phyloP scores from a whole-genome alignment of 2,797 vertebrate species.

The Callimico goeldii region DNA sequence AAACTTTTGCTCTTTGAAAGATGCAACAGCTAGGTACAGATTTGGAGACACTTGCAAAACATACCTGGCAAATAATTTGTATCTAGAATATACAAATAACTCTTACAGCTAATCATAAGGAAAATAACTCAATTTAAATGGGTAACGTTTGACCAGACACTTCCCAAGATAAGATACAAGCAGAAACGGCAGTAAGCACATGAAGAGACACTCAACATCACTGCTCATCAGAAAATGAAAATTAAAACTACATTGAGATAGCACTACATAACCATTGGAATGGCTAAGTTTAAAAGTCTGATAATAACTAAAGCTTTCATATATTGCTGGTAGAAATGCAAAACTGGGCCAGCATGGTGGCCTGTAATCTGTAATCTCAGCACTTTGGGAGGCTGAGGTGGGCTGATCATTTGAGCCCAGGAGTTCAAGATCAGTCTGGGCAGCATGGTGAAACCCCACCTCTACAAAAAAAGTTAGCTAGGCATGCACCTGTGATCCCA shows the following conservation, averaged over 20 bases:
- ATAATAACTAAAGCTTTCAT: neutral
- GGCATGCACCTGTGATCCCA: too few relatives aligned
- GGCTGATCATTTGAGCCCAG: too few relatives aligned
- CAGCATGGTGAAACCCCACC: too few relatives aligned
- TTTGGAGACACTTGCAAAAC: neutral
- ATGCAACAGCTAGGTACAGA: neutral
- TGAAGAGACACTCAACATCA: neutral
- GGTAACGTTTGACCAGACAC: neutral
- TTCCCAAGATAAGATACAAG: neutral
- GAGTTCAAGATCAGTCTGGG: too few relatives aligned
- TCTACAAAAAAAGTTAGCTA: too few relatives aligned
- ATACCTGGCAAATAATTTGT: neutral
- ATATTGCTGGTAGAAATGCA: neutral
- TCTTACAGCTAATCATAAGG: neutral
- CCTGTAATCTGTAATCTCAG: too few relatives aligned
- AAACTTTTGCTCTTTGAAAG: slow-evolving; percentile 7
- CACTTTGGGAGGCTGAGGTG: too few relatives aligned
- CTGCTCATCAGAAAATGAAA: neutral
- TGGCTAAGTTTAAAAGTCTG: neutral
- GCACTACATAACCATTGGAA: neutral
- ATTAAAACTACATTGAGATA: neutral
- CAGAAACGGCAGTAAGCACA: neutral
- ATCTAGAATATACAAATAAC: neutral
- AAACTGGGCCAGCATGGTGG: neutral
- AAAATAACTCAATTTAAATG: neutral